phyloP scores from a whole-genome alignment of 1,140 invertebrate genomes.

The Charaxes varanes region DNA sequence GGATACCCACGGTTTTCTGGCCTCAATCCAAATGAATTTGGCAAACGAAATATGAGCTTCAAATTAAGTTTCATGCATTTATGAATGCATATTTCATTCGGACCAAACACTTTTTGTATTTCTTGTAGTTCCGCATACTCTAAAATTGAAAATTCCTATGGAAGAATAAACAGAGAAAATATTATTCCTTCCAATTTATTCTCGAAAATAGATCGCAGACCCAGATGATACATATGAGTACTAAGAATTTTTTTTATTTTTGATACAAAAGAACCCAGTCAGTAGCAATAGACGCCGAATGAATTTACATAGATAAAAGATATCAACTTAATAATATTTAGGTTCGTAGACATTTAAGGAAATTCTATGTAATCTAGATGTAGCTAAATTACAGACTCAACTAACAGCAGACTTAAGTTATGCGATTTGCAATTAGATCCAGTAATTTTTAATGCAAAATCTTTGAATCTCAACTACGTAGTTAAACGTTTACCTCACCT shows the following conservation, averaged over 20 bases:
- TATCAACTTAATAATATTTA: background rate
- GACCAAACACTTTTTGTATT: no score
- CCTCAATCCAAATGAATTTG: conserved; percentile 1
- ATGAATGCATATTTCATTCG: background rate
- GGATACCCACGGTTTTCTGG: background rate
- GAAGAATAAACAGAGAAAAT: no score
- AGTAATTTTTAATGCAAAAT: background rate
- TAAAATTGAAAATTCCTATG: no score
- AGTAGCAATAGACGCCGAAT: no score
- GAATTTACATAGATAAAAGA: no score
- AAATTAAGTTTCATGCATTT: background rate
- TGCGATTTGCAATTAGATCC: background rate
- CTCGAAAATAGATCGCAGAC: no score
- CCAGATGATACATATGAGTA: no score
- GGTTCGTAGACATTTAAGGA: background rate
- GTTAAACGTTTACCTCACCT: no score
- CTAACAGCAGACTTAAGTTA: background rate
- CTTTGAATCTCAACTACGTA: background rate
- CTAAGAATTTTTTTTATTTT: no score
- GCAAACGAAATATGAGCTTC: conserved; percentile 1
- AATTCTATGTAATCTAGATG: background rate
- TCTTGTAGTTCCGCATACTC: no score
- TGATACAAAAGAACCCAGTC: no score
- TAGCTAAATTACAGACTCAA: background rate
- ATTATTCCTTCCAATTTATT: no score